Conservation (phyloP, 92 coral and sea anemone genomes). For the Paramuricea clavata region DNA sequence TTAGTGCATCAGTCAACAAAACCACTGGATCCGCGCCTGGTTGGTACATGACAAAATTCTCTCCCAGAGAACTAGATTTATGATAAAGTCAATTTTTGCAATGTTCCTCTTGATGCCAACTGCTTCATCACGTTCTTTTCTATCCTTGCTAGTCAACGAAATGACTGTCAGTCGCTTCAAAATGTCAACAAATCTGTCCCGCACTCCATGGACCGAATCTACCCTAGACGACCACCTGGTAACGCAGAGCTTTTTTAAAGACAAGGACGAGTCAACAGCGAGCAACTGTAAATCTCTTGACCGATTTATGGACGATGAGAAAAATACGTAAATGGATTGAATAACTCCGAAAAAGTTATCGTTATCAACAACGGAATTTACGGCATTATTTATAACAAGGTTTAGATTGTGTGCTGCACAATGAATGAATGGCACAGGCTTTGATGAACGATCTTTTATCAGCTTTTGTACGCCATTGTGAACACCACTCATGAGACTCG, state of each 20-base stretch:
- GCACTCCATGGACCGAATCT: conserved; percentile 28
- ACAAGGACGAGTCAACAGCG: conserved; percentile 22
- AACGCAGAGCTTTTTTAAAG: conserved; percentile 27
- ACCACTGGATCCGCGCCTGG: too few species aligned
- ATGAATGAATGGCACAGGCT: conserved; percentile 24
- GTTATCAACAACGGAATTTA: too few species aligned
- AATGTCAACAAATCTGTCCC: conserved; percentile 19
- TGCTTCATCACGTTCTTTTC: conserved; percentile 31
- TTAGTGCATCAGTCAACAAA: too few species aligned
- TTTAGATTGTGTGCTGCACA: conserved; percentile 8
- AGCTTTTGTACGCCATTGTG: conserved; percentile 33
- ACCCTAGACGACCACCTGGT: conserved; percentile 21
- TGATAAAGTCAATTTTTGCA: conserved; percentile 13
- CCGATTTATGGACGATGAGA: conserved; percentile 35
- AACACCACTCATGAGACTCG: conserved; percentile 31
- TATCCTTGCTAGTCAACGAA: conserved; percentile 21
- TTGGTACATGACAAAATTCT: neutral
- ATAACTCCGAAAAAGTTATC: too few species aligned
- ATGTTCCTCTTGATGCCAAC: neutral
- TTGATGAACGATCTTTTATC: conserved; percentile 39
- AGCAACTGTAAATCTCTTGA: conserved; percentile 26
- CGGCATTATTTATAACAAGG: too few species aligned
- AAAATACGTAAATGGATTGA: conserved; percentile 32
- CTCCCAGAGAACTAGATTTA: conserved; percentile 18
- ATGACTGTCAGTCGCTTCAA: conserved; percentile 27